A percentile compares a stretch with the other conserved stretches of the same genome.
These are phyloP conservation scores for Muscicapa adusta DNA, from an alignment of 2,113 vertebrate genomes.

Conservation along the genomic window DNA sequence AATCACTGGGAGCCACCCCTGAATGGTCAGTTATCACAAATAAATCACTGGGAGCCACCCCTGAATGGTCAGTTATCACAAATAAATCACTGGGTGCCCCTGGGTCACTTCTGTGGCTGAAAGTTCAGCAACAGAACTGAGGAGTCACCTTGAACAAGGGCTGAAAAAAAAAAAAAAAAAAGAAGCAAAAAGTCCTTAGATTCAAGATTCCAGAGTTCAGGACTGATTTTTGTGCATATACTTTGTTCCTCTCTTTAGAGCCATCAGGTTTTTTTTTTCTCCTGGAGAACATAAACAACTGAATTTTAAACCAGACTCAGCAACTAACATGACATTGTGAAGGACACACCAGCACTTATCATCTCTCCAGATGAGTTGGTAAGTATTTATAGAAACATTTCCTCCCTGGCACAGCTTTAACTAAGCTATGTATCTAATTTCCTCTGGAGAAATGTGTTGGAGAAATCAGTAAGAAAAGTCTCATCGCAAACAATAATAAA, in stretches of 20 bases:
- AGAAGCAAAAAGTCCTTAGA: not conserved
- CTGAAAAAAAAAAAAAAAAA: no score
- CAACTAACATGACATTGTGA: slow-evolving; percentile 48
- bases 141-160: not conserved
- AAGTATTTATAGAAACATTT: slow-evolving; percentile 73
- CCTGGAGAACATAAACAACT: not conserved
- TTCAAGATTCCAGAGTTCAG: not conserved
- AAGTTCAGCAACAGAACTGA: not conserved
- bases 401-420: slow-evolving; percentile 63
- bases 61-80: not conserved
- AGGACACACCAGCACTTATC: slow-evolving; percentile 57
- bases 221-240: not conserved
- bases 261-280: not conserved
- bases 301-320: slow-evolving; percentile 33
- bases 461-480: slow-evolving; percentile 61
- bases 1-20: not conserved
- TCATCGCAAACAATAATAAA: slow-evolving; percentile 66
- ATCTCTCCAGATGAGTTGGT: slow-evolving; percentile 66
- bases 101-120: not conserved
- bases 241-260: not conserved
- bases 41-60: not conserved
- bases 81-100: not conserved
- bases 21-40: no score
- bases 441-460: slow-evolving; percentile 58
- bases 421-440: slow-evolving; percentile 68